Evolutionary conservation across 2,888 invertebrate species (phyloP).

Genomic region (Ochlodes sylvanus): DNA sequence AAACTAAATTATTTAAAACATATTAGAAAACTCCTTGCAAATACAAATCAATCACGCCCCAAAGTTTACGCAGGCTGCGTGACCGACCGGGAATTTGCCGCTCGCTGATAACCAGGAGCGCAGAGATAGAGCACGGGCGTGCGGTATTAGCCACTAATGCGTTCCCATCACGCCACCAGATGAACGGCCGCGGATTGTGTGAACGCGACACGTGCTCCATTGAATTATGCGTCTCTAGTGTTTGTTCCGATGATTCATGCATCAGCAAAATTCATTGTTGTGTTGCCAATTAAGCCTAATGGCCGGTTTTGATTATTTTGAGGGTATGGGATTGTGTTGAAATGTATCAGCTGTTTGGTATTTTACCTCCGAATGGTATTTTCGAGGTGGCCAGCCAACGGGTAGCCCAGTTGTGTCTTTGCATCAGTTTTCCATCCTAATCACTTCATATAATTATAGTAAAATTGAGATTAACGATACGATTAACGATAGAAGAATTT

Average conservation of each 20-base stretch:
- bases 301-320: slow-evolving; percentile 12
- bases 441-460: too few species aligned
- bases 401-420: too few species aligned
- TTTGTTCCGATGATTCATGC: slow-evolving; percentile 33
- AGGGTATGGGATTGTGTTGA: neutral
- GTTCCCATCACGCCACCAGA: slow-evolving; percentile 44
- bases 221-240: slow-evolving; percentile 27
- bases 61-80: slow-evolving; percentile 24
- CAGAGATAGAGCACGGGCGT: slow-evolving; percentile 38
- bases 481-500: too few species aligned
- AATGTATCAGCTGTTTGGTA: slow-evolving; percentile 13
- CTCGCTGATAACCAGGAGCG: slow-evolving; percentile 16
- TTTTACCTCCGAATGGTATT: neutral
- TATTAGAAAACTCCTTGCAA: neutral
- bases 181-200: slow-evolving; percentile 41
- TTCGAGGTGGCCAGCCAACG: neutral
- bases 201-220: slow-evolving; percentile 45
- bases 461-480: too few species aligned
- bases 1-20: too few species aligned
- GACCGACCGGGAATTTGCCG: slow-evolving; percentile 17
- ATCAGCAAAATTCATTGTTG: slow-evolving; percentile 22
- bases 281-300: slow-evolving; percentile 23
- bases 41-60: slow-evolving; percentile 24
- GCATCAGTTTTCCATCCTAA: too few species aligned
- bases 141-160: slow-evolving; percentile 43